A percentile compares a stretch with the other conserved stretches of the same genome.
Conservation (phyloP, 2,888 invertebrate genomes). For the Cryptocephalus moraei region DNA sequence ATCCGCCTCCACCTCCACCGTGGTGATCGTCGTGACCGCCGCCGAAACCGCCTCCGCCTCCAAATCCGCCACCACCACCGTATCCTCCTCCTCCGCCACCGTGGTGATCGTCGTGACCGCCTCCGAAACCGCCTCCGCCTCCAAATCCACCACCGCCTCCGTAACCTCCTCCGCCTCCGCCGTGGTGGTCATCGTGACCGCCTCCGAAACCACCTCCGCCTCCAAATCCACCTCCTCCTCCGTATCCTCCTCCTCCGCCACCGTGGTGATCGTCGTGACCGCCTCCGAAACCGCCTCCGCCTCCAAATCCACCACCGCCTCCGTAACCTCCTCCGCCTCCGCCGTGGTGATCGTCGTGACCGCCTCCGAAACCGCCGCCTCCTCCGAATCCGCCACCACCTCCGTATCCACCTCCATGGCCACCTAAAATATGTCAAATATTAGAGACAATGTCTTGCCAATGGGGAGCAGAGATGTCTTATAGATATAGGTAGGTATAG, state of each 20-base stretch:
- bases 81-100: constrained; percentile 1
- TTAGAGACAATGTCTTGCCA: no score
- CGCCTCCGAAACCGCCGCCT: constrained; percentile 2
- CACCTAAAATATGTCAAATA: not conserved
- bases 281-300: not conserved
- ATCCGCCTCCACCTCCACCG: constrained; percentile 3
- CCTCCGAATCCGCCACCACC: constrained; percentile 1
- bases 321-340: constrained; percentile 3
- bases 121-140: constrained; percentile 3
- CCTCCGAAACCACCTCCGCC: constrained; percentile 6
- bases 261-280: not conserved
- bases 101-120: constrained; percentile 2
- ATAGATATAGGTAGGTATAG: no score
- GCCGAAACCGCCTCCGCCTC: constrained; percentile 2
- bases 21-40: constrained; percentile 1
- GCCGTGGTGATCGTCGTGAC: constrained; percentile 4
- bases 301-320: constrained; percentile 2
- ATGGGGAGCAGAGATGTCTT: not conserved
- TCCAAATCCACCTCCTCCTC: constrained; percentile 1
- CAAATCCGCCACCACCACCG: constrained; percentile 1
- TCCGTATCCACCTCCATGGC: constrained; percentile 1
- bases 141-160: constrained; percentile 5
- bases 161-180: constrained; percentile 4
- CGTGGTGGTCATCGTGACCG: constrained; percentile 6
- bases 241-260: not conserved